A percentile compares a stretch with the other conserved stretches of the same genome.
phyloP scores from a whole-genome alignment of 1,140 invertebrate genomes.

The Oryzaephilus surinamensis region DNA sequence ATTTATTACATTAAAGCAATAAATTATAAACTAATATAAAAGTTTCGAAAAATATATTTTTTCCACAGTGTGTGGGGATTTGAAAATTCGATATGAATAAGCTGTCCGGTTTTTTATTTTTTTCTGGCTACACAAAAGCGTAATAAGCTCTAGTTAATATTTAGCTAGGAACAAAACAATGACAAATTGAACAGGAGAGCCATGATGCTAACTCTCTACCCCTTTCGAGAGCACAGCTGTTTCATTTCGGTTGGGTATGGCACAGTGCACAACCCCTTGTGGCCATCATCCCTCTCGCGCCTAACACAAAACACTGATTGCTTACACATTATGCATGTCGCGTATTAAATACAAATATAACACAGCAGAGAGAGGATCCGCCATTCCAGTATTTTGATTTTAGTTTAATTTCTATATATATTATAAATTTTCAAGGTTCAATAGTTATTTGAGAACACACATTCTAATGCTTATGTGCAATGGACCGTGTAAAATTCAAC shows the following conservation, averaged over 20 bases:
- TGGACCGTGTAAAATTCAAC: conserved; percentile 14
- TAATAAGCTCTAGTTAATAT: conserved; percentile 10
- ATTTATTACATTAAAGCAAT: too few species aligned
- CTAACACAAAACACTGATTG: too few species aligned
- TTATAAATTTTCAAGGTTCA: conserved; percentile 18
- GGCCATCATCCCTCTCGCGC: too few species aligned
- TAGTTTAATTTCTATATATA: too few species aligned
- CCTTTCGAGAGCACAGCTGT: conserved; percentile 25
- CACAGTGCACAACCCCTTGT: conserved; percentile 14
- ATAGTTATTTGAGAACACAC: conserved; percentile 12
- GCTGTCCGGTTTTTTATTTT: too few species aligned
- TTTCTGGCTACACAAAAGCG: too few species aligned
- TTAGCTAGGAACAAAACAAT: conserved; percentile 24
- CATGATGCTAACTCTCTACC: too few species aligned
- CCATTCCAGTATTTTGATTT: conserved; percentile 30
- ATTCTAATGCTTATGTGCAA: too few species aligned
- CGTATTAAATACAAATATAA: conserved; percentile 20
- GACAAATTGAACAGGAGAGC: conserved; percentile 29
- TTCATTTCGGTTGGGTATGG: conserved; percentile 21
- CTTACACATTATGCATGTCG: conserved; percentile 37
- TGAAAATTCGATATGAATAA: too few species aligned
- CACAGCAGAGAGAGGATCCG: conserved; percentile 18
- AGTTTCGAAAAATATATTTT: too few species aligned
- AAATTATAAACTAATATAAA: too few species aligned
- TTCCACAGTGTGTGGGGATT: too few species aligned